phyloP scores from a whole-genome alignment of 2,113 vertebrate genomes.

The Sturnus vulgaris region DNA sequence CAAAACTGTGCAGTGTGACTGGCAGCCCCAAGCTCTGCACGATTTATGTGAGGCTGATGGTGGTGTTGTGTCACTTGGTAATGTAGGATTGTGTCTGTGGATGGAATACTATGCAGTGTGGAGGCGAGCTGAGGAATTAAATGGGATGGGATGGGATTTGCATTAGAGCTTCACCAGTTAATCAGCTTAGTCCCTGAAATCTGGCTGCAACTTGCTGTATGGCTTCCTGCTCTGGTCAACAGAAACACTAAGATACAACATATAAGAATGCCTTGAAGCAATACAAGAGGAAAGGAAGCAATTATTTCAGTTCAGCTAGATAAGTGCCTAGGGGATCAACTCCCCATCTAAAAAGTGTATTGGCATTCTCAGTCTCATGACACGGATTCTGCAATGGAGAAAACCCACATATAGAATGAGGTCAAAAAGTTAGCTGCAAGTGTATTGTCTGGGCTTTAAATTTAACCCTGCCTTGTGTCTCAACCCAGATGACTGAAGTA shows the following conservation, averaged over 20 bases:
- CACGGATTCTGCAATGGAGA: background rate
- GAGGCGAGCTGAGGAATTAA: constrained; percentile 46
- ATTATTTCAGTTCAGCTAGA: constrained; percentile 51
- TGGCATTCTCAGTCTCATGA: constrained; percentile 38
- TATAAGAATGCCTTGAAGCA: constrained; percentile 50
- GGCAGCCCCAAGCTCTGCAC: background rate
- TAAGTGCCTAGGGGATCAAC: constrained; percentile 42
- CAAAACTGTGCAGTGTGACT: background rate
- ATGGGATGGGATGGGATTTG: constrained; percentile 49
- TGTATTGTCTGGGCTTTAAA: constrained; percentile 31
- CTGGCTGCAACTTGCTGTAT: constrained; percentile 64
- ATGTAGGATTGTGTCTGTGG: background rate
- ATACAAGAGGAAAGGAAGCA: constrained; percentile 53
- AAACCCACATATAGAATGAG: constrained; percentile 21
- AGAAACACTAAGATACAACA: constrained; percentile 16
- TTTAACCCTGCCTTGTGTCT: constrained; percentile 32
- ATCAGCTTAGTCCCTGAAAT: constrained; percentile 64
- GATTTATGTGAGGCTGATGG: background rate
- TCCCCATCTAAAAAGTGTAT: constrained; percentile 1
- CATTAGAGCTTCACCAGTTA: constrained; percentile 55
- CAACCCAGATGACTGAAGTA: constrained; percentile 12
- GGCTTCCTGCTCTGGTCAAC: constrained; percentile 64
- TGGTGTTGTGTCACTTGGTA: background rate
- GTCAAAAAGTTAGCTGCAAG: constrained; percentile 17
- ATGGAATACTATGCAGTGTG: background rate